Evolutionary conservation across 2,888 invertebrate species (phyloP), one percentile per base, ranked within the genome.

Genomic region (Andrena fulva): DNA sequence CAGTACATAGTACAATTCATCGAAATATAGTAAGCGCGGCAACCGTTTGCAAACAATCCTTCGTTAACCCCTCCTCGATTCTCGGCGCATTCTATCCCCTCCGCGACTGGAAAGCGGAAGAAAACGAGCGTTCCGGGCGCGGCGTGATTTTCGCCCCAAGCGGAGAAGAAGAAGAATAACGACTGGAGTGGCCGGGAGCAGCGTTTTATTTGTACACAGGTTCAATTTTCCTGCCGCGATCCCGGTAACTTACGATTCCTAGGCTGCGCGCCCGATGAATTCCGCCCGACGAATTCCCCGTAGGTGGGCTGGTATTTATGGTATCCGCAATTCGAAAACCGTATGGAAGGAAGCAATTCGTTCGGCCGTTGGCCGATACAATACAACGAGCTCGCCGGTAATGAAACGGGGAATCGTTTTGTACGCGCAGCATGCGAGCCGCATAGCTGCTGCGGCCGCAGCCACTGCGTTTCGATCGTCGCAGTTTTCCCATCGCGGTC

Each of bases 261-360:
- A 66, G 60, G 66, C 35, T 64, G 54, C 60, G 67, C 54, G 70
- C 77, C 76, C 78, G 68, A 64, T 71, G 76, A 70, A 79, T 80
- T 80, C 80, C 80, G 72, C 63, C 68, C 84, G 75, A 82, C 82
- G 84, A 86, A 87, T 87, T 85, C 77, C 77, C 79, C 71, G 31
- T 76, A 82, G 79, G 60, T 68, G 75, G 72, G 27, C 54, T 63
- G 63, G 60, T 86, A 87, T 87, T 87, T 87, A 87, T 84, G 85
- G 85, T 78, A 79, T 77, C 82, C 78, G 87, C 85, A 78, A 85
- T 87, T 84, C 84, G 82, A 82, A 85, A 85, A 87, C 76, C 84
- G 79, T 77, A 81, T 74, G 80, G 82, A 76, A 82, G 87, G 80
- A 86, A 86, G 87, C 84, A 87, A 85, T 87, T 87, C 80, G 87